Conservation (phyloP, 1,140 invertebrate genomes). For the Rhynchophorus ferrugineus region DNA sequence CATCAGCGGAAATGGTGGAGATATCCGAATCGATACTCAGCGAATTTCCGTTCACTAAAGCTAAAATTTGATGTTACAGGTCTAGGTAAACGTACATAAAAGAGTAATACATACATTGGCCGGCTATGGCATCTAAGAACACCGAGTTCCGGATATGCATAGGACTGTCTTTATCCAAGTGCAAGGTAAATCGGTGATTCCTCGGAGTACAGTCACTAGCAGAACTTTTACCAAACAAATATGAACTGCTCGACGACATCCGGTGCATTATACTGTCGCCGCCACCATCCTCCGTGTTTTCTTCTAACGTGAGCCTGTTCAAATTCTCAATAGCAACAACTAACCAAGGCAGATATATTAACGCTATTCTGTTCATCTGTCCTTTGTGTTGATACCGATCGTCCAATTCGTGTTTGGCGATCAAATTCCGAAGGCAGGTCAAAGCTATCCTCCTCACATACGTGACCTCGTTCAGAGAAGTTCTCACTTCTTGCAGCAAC, state of each 20-base stretch:
- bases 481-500: conserved; percentile 65
- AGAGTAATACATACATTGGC: conserved; percentile 47
- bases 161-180: conserved; percentile 51
- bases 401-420: conserved; percentile 92
- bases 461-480: conserved; percentile 72
- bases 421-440: conserved; percentile 68
- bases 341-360: conserved; percentile 85
- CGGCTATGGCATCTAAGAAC: conserved; percentile 71
- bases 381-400: conserved; percentile 75
- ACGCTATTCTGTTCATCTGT: conserved; percentile 76
- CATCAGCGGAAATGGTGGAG: conserved; percentile 51
- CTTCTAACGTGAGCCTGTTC: conserved; percentile 48
- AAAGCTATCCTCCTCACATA: conserved; percentile 75
- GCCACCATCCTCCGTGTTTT: conserved; percentile 33
- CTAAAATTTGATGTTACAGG: conserved; percentile 33
- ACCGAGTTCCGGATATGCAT: conserved; percentile 61
- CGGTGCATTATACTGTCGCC: conserved; percentile 43
- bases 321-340: conserved; percentile 79
- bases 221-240: conserved; percentile 35
- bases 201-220: conserved; percentile 32
- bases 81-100: conserved; percentile 9
- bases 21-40: conserved; percentile 56
- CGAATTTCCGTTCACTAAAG: conserved; percentile 46
- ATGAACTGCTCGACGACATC: conserved; percentile 42
- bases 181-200: conserved; percentile 45